phyloP scores from a whole-genome alignment of 2,113 vertebrate species.

The Urocynchramus pylzowi region DNA sequence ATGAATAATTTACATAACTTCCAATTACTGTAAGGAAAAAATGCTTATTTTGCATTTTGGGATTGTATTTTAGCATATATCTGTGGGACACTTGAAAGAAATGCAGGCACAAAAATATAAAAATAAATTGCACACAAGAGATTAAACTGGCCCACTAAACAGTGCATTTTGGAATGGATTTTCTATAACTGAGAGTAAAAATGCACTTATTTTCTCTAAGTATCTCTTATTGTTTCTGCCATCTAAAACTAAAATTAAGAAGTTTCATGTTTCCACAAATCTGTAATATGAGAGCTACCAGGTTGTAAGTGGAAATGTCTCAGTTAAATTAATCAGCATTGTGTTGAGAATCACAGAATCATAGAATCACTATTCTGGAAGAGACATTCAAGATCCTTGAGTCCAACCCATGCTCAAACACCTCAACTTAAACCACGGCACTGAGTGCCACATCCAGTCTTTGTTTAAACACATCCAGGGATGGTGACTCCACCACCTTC shows the following conservation, averaged over 20 bases:
- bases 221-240: background rate
- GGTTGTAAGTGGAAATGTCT: background rate
- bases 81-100: background rate
- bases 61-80: background rate
- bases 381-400: too few relatives aligned
- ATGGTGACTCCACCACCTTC: too few relatives aligned
- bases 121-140: background rate
- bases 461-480: too few relatives aligned
- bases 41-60: background rate
- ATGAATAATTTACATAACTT: constrained; percentile 15
- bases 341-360: too few relatives aligned
- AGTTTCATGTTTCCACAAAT: background rate
- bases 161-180: constrained; percentile 6
- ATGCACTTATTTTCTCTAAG: background rate
- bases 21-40: background rate
- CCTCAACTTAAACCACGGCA: too few relatives aligned
- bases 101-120: background rate
- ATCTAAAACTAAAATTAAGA: background rate
- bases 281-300: background rate
- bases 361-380: too few relatives aligned
- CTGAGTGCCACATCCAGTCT: too few relatives aligned
- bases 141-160: constrained; percentile 1
- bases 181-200: constrained; percentile 38
- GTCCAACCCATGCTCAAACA: too few relatives aligned
- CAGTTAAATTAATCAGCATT: background rate